Percentiles rank a stretch among this genome's conserved stretches.
phyloP scores from a whole-genome alignment of 2,888 invertebrate species.

The Sericinus montela region DNA sequence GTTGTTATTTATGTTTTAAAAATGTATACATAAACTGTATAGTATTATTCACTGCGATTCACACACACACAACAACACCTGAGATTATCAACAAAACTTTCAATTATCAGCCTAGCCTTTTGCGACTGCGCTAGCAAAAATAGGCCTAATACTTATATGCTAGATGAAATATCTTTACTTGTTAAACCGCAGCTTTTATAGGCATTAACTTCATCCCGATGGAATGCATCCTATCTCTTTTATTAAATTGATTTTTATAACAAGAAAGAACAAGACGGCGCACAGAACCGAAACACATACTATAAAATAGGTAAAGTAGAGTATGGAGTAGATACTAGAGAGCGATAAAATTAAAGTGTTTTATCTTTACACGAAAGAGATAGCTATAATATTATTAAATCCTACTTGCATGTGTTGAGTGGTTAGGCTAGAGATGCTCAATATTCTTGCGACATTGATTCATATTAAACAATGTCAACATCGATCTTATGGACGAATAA shows the following conservation, averaged over 20 bases:
- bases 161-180: conserved; percentile 3
- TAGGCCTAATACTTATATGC: neutral
- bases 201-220: neutral
- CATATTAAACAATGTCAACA: no score
- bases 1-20: conserved; percentile 30
- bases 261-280: conserved; percentile 8
- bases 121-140: neutral
- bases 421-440: no score
- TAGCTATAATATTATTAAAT: no score
- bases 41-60: conserved; percentile 12
- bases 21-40: conserved; percentile 10
- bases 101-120: conserved; percentile 9
- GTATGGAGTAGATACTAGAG: no score
- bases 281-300: no score
- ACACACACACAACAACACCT: conserved; percentile 22
- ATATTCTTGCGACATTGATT: no score
- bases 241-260: neutral
- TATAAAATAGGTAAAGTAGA: no score
- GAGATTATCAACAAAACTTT: conserved; percentile 21
- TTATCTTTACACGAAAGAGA: no score
- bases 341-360: no score
- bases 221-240: neutral
- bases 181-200: neutral
- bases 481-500: no score
- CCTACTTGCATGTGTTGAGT: no score